Evolutionary conservation across 2,797 vertebrate genomes (phyloP), one percentile per base, ranked within the genome.

Genomic region (Synaphobranchus kaupii): DNA sequence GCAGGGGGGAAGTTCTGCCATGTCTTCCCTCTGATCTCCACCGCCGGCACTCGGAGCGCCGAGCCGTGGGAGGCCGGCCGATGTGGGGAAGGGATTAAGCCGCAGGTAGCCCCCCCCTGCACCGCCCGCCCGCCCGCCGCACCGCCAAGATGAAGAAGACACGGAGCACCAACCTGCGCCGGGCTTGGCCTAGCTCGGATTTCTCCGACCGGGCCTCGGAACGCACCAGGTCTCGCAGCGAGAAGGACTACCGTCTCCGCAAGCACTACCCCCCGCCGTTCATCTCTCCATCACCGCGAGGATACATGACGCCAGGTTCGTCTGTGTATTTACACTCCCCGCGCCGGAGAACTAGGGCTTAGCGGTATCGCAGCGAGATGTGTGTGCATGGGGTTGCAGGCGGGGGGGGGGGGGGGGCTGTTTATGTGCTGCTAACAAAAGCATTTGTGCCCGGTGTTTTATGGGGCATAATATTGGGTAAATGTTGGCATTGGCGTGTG

Each of bases 241-340:
- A 98, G 91, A 98, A 97, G 95, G 97, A 98, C 96, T 97, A 97
- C 94, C 96, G 97, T 88, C 94, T 96, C 92, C 97, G 97, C 94
- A 97, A 97, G 93, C 97, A 97, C 93, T 97, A 97, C 92, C 90
- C 89, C 82, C 85, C 92, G 8, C 94, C 96, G 91, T 97, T 97
- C 91, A 95, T 96, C 90, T 96, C 96, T 90, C 96, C 95, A 93
- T 93, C 96, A 56, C 93, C 96, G 28, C 95, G 96, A 93, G 97
- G 97, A 93, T 97, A 97, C 95, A 95, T 96, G 95, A 96, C 96
- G 93, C 96, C 97, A 97, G 97, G 97, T 97, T 91, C 89, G 97
- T 97, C 85, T 39, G 28, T 71, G 78, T 84, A 63, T 52, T 78
- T 73, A 22, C 47, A n/a, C 68, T 82, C n/a, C 44, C 5, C 81